A percentile compares a stretch with the other conserved stretches of the same genome.
Conservation (phyloP, 2,113 vertebrate species). For the Thinocorus orbignyianus region DNA sequence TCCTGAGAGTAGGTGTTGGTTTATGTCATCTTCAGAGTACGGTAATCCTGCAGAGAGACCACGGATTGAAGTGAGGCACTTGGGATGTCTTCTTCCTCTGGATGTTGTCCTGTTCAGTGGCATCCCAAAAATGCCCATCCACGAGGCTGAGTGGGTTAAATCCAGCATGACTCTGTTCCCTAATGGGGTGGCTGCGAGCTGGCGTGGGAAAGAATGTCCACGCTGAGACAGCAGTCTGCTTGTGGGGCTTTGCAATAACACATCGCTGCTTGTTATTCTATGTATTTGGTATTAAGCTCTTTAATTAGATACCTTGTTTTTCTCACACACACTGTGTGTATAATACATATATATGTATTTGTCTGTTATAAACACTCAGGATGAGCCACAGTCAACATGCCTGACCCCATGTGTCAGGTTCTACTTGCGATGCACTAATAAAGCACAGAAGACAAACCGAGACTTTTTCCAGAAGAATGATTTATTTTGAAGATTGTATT, state of each 20-base stretch:
- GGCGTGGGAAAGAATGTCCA: not conserved
- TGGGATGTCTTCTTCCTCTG: not conserved
- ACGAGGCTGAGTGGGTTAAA: not conserved
- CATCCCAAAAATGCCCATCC: not conserved
- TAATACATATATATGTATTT: rapidly evolving
- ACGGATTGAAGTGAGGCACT: not conserved
- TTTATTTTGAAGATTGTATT: not conserved
- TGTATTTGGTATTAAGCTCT: not conserved
- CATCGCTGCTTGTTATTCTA: not conserved
- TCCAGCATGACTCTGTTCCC: rapidly evolving
- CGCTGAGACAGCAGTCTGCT: not conserved
- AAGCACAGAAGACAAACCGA: not conserved
- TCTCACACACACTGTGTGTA: not conserved
- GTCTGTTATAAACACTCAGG: not conserved
- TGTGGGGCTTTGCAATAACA: not conserved
- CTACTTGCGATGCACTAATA: not conserved
- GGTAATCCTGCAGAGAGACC: not conserved
- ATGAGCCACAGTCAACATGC: not conserved
- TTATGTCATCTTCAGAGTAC: rapidly evolving
- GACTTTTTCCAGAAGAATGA: not conserved
- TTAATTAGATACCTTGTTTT: not conserved
- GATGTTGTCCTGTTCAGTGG: not conserved
- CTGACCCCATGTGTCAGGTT: not conserved
- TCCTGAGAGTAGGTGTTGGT: not conserved
- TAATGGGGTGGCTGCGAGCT: not conserved